These are phyloP conservation scores for Acanthococcus lagerstroemiae DNA, from an alignment of 2,888 invertebrate species.

Conservation along the genomic window DNA sequence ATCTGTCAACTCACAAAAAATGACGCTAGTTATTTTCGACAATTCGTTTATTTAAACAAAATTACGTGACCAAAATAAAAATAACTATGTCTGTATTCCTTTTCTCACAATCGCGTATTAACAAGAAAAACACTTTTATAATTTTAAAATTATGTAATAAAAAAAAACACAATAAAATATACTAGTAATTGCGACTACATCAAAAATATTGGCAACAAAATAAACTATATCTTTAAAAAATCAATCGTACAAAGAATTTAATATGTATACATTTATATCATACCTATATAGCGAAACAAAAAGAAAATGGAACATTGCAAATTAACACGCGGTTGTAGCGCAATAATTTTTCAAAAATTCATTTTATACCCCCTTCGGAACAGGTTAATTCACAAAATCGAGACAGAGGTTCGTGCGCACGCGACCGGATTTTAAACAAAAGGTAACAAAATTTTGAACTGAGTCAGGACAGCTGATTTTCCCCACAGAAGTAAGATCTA, in stretches of 20 bases:
- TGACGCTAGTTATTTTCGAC: no score
- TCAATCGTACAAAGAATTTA: neutral
- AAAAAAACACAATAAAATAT: slow-evolving; percentile 13
- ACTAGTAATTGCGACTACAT: slow-evolving; percentile 15
- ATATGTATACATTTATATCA: neutral
- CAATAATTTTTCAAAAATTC: no score
- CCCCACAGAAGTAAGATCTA: no score
- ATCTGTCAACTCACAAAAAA: no score
- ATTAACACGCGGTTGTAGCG: no score
- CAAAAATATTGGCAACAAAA: slow-evolving; percentile 20
- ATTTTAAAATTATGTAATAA: neutral
- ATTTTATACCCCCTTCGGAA: no score
- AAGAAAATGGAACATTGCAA: neutral
- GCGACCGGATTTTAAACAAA: no score
- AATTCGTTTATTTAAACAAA: slow-evolving; percentile 15
- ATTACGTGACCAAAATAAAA: slow-evolving; percentile 18
- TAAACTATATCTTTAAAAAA: slow-evolving; percentile 13
- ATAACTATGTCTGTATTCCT: slow-evolving; percentile 14
- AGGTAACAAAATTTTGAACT: no score
- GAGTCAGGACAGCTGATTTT: no score
- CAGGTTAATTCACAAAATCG: no score
- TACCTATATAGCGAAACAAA: neutral
- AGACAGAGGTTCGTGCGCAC: no score
- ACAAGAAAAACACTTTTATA: slow-evolving; percentile 14
- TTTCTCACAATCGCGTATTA: slow-evolving; percentile 10